A percentile compares a stretch with the other conserved stretches of the same genome.
Conservation (phyloP, 2,888 invertebrate species). For the Ethmia dodecea region DNA sequence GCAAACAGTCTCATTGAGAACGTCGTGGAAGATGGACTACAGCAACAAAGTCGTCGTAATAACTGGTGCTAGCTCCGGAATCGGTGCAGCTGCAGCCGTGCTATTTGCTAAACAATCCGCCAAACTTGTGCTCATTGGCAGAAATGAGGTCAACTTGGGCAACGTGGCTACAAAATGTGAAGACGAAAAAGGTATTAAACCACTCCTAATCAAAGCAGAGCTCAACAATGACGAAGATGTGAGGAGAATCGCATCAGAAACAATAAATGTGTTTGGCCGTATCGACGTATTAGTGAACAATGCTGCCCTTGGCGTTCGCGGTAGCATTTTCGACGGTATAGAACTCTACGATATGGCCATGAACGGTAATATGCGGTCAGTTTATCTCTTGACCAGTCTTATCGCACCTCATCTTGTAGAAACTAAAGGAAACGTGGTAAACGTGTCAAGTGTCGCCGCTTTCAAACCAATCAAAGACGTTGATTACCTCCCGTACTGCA, state of each 20-base stretch:
- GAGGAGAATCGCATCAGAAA: constrained; percentile 79
- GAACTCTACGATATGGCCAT: constrained; percentile 90
- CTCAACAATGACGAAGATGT: constrained; percentile 82
- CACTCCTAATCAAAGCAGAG: constrained; percentile 80
- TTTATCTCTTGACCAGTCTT: constrained; percentile 87
- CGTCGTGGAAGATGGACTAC: constrained; percentile 69
- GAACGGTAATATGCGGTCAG: constrained; percentile 88
- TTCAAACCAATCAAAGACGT: constrained; percentile 75
- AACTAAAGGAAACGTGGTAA: constrained; percentile 91
- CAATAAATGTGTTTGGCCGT: constrained; percentile 81
- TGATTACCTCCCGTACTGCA: constrained; percentile 89
- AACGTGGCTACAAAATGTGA: constrained; percentile 79
- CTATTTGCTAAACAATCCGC: constrained; percentile 83
- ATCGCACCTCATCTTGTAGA: constrained; percentile 88
- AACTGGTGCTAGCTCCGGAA: constrained; percentile 86
- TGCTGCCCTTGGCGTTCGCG: constrained; percentile 87
- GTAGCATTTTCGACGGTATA: constrained; percentile 87
- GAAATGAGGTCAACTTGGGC: constrained; percentile 82
- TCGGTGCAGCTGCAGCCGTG: constrained; percentile 82
- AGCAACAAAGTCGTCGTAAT: constrained; percentile 78
- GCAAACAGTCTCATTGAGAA: constrained; percentile 21
- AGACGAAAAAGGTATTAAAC: constrained; percentile 51
- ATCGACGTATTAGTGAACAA: constrained; percentile 90
- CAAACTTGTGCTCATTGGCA: constrained; percentile 80
- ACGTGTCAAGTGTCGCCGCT: constrained; percentile 95